A percentile compares a stretch with the other conserved stretches of the same genome.
These are phyloP conservation scores for Koerneria pararmatus DNA, from an alignment of 2,888 invertebrate genomes.

Conservation along the genomic window DNA sequence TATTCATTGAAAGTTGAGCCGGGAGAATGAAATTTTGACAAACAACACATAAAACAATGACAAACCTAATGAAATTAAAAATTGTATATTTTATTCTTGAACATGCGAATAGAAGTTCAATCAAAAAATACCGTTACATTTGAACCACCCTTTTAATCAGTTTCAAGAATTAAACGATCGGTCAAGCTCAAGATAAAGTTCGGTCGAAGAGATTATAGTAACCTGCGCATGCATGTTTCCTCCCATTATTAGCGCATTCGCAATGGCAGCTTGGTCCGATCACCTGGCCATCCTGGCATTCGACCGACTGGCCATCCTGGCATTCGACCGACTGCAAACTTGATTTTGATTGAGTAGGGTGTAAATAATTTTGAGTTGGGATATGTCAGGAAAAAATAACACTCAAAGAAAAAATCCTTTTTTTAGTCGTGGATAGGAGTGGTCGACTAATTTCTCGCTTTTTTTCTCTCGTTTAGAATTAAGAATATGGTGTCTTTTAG, in stretches of 20 bases:
- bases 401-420: too few species aligned
- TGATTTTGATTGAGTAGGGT: too few species aligned
- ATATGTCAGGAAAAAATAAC: too few species aligned
- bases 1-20: too few species aligned
- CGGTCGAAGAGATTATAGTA: neutral
- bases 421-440: too few species aligned
- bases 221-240: conserved; percentile 10
- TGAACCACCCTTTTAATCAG: conserved; percentile 11
- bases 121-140: too few species aligned
- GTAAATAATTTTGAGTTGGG: too few species aligned
- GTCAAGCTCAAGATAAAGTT: neutral
- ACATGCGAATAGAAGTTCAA: neutral
- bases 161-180: too few species aligned
- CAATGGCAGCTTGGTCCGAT: conserved; percentile 14
- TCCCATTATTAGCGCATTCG: conserved; percentile 18
- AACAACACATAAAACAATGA: conserved; percentile 7
- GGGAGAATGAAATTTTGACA: neutral
- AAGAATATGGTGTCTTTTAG: too few species aligned
- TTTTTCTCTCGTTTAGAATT: too few species aligned
- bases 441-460: too few species aligned
- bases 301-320: neutral
- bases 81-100: neutral
- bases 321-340: neutral
- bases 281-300: conserved; percentile 2
- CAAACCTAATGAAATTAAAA: neutral